These are phyloP conservation scores for Dynastes tityus DNA, from an alignment of 2,888 invertebrate genomes.

Conservation along the genomic window DNA sequence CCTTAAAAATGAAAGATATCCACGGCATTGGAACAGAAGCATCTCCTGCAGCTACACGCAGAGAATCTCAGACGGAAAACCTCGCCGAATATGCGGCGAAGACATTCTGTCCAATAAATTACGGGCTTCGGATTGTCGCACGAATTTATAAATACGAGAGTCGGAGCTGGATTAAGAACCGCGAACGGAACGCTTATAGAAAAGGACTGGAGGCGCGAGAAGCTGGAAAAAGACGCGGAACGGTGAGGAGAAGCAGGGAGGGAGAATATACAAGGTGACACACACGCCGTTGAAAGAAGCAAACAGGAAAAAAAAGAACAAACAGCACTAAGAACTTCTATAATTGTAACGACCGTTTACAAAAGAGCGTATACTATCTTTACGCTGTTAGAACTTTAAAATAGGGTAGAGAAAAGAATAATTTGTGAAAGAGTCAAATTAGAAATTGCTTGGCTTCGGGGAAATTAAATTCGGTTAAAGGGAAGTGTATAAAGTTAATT, in stretches of 20 bases:
- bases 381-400: no score
- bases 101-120: conserved; percentile 56
- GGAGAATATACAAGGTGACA: conserved; percentile 24
- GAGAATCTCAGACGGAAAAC: conserved; percentile 55
- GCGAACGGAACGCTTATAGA: conserved; percentile 23
- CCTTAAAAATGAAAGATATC: conserved; percentile 6
- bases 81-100: conserved; percentile 55
- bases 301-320: background rate
- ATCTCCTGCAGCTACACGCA: conserved; percentile 6
- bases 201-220: conserved; percentile 1
- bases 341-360: conserved; percentile 39
- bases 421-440: no score
- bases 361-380: background rate
- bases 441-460: no score
- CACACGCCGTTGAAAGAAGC: background rate
- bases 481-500: no score
- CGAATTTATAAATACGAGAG: conserved; percentile 56
- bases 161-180: conserved; percentile 53
- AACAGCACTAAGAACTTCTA: conserved; percentile 7
- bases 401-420: no score
- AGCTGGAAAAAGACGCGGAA: conserved; percentile 6
- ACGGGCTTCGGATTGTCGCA: conserved; percentile 54
- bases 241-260: background rate
- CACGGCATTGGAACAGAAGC: background rate
- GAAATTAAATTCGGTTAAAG: no score